A percentile compares a stretch with the other conserved stretches of the same genome.
Evolutionary conservation across 2,888 invertebrate genomes (phyloP).

Genomic region (Lutraria lutraria): DNA sequence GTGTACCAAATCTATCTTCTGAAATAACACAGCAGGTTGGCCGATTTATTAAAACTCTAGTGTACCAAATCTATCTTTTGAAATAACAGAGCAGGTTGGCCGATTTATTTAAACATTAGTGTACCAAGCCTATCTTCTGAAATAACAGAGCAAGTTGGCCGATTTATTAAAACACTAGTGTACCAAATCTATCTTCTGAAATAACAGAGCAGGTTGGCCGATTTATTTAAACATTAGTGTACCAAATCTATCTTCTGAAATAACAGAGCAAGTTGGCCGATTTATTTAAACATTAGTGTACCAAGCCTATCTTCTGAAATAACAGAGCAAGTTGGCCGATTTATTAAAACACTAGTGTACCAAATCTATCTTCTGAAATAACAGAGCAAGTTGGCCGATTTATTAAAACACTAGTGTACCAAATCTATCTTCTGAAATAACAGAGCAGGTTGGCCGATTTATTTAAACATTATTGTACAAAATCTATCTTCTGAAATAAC

Average conservation of each 20-base stretch:
- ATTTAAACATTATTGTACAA: background rate
- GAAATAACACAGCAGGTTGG: background rate
- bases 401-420: background rate
- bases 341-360: background rate
- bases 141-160: background rate
- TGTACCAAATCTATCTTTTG: background rate
- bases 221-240: background rate
- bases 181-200: background rate
- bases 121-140: background rate
- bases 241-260: background rate
- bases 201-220: background rate
- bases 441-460: background rate
- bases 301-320: background rate
- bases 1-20: background rate
- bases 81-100: background rate
- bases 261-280: background rate
- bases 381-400: background rate
- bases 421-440: background rate
- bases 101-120: background rate
- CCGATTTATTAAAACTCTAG: background rate
- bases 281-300: background rate
- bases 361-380: background rate
- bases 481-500: background rate
- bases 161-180: background rate
- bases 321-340: background rate